Conservation (phyloP, 53 echinoderm and acorn worm species). For the Hippasteria phrygiana region DNA sequence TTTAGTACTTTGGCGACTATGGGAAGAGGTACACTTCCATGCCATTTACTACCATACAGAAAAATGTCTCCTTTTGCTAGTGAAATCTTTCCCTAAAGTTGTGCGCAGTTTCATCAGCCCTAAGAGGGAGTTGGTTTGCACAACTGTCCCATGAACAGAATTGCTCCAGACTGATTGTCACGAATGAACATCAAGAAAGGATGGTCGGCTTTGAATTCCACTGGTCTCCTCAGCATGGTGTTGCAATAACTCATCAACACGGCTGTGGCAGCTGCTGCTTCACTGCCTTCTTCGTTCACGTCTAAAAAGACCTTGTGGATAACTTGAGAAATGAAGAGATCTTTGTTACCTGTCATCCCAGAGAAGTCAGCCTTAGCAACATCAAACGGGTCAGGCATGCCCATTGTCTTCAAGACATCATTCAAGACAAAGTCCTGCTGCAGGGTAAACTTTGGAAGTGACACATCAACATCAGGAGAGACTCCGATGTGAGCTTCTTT, state of each 20-base stretch:
- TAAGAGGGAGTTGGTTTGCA: neutral
- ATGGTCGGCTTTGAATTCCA: slow-evolving; percentile 71
- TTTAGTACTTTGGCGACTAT: too few relatives aligned
- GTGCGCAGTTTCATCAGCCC: neutral
- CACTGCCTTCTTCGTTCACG: slow-evolving; percentile 77
- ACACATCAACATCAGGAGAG: slow-evolving; percentile 8
- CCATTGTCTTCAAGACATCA: slow-evolving; percentile 64
- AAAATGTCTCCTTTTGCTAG: neutral
- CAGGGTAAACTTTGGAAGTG: slow-evolving; percentile 51
- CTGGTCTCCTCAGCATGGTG: neutral
- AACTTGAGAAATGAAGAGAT: slow-evolving; percentile 66
- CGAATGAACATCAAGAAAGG: slow-evolving; percentile 77
- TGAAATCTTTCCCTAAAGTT: neutral
- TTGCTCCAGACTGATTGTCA: slow-evolving; percentile 54
- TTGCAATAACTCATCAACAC: slow-evolving; percentile 15
- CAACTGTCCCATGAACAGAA: slow-evolving; percentile 74
- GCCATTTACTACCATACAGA: too few relatives aligned
- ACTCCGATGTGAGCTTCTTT: neutral
- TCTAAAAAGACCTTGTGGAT: slow-evolving; percentile 72
- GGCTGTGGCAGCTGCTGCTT: slow-evolving; percentile 79
- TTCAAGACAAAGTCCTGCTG: slow-evolving; percentile 55
- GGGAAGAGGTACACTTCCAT: too few relatives aligned
- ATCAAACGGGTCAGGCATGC: slow-evolving; percentile 66
- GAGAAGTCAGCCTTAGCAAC: slow-evolving; percentile 64
- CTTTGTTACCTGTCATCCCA: slow-evolving; percentile 46